Conservation (phyloP, 2,888 invertebrate species). For the Volucella bombylans region DNA sequence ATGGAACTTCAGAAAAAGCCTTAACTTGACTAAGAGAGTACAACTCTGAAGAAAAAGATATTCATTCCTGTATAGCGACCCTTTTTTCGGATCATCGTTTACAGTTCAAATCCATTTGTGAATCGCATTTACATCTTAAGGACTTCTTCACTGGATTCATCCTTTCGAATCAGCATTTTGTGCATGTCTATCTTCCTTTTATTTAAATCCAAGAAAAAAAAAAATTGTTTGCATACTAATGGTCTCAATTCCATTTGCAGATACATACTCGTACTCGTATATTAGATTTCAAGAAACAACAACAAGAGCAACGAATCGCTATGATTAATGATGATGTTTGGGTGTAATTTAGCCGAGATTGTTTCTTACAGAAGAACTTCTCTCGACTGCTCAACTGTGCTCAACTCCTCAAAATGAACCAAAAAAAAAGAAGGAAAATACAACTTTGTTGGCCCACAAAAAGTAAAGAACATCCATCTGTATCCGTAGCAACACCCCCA, state of each 20-base stretch:
- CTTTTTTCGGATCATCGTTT: too few species aligned
- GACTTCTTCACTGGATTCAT: background rate
- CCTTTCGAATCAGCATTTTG: conserved; percentile 14
- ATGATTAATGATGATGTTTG: conserved; percentile 72
- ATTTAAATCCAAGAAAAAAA: background rate
- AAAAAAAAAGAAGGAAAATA: conserved; percentile 9
- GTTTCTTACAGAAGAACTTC: conserved; percentile 42
- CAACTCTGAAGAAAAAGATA: too few species aligned
- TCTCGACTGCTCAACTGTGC: background rate
- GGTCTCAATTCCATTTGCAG: conserved; percentile 11
- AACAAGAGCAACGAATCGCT: conserved; percentile 7
- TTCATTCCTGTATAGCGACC: too few species aligned
- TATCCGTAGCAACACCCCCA: conserved; percentile 63
- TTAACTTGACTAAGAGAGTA: too few species aligned
- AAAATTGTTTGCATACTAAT: conserved; percentile 11
- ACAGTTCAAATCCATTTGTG: too few species aligned
- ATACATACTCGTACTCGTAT: too few species aligned
- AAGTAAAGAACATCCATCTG: conserved; percentile 22
- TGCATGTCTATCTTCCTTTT: background rate
- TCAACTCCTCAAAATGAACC: background rate
- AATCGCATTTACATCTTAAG: too few species aligned
- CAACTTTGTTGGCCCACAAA: conserved; percentile 50
- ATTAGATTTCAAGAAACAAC: conserved; percentile 6
- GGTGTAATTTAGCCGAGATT: conserved; percentile 66
- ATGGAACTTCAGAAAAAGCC: too few species aligned